A percentile compares a stretch with the other conserved stretches of the same genome.
phyloP scores from a whole-genome alignment of 2,113 vertebrate genomes.

The Acrocephalus kingi region DNA sequence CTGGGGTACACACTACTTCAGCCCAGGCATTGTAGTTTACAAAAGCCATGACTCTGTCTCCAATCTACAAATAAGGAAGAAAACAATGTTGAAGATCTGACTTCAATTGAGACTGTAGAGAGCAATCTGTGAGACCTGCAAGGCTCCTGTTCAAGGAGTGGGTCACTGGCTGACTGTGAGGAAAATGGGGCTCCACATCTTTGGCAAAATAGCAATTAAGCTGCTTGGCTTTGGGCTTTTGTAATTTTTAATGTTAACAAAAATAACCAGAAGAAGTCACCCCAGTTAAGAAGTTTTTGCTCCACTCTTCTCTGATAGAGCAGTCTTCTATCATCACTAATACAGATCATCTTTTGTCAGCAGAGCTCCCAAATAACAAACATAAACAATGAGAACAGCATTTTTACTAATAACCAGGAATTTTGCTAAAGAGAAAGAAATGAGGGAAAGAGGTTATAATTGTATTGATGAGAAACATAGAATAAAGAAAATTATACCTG shows the following conservation, averaged over 20 bases:
- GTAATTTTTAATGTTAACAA: neutral
- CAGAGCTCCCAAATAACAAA: neutral
- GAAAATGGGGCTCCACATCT: neutral
- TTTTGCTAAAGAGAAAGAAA: neutral
- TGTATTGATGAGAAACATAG: neutral
- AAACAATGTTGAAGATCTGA: neutral
- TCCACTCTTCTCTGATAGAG: neutral
- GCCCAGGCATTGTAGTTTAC: conserved; percentile 97
- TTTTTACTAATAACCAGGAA: neutral
- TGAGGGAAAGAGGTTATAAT: neutral
- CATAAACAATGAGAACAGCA: neutral
- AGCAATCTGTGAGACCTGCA: neutral
- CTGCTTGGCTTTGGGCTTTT: neutral
- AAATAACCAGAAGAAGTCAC: neutral
- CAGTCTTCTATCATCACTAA: neutral
- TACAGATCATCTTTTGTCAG: neutral
- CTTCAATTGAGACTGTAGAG: neutral
- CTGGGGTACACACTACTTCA: conserved; percentile 92
- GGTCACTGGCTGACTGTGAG: neutral
- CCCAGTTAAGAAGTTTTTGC: no score
- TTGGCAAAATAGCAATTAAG: neutral
- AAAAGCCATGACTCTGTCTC: conserved; percentile 96
- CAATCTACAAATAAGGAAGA: conserved; percentile 80
- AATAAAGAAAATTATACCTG: neutral
- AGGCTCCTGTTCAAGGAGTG: neutral